Conservation (phyloP, 2,797 vertebrate species). For the Prunella strophiata region DNA sequence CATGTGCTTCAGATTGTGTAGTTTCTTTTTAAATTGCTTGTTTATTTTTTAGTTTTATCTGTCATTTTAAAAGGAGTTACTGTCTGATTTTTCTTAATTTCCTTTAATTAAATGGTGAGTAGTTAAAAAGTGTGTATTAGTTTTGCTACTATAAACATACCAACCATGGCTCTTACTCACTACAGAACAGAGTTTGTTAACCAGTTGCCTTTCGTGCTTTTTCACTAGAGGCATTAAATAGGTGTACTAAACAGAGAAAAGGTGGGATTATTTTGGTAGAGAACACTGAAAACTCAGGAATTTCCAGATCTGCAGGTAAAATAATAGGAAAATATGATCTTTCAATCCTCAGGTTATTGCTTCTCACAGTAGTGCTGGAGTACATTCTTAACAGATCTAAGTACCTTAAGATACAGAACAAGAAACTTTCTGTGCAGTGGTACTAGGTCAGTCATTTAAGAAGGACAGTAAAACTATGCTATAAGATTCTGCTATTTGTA, state of each 20-base stretch:
- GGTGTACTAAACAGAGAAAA: neutral
- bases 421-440: neutral
- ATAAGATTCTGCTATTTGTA: neutral
- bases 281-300: neutral
- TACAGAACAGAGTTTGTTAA: neutral
- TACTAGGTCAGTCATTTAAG: neutral
- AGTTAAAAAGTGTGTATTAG: neutral
- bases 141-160: neutral
- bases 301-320: neutral
- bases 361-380: neutral
- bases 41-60: constrained; percentile 25
- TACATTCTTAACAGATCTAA: neutral
- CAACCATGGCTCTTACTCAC: neutral
- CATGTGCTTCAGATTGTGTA: constrained; percentile 65
- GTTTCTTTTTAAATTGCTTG: constrained; percentile 40
- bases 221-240: neutral
- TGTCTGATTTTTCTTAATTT: neutral
- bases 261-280: neutral
- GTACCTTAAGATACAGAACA: neutral
- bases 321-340: neutral
- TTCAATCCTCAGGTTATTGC: neutral
- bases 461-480: neutral
- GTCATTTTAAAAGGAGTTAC: neutral
- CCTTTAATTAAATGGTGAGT: neutral
- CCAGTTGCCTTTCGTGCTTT: neutral